Evolutionary conservation across 2,888 invertebrate species (phyloP).

Genomic region (Yponomeuta evonymella): DNA sequence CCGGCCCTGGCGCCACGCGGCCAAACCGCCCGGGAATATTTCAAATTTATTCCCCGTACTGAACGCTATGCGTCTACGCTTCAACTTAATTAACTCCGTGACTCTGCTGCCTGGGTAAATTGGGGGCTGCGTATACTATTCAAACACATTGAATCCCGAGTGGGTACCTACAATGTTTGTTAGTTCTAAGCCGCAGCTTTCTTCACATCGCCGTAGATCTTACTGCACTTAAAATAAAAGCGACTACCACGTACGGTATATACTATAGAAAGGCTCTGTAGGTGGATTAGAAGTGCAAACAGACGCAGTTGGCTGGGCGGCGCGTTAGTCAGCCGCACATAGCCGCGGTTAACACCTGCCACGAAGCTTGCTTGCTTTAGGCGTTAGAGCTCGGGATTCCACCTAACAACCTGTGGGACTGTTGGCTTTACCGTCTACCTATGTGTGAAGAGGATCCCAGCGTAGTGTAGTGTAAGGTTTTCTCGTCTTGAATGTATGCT

Average conservation of each 20-base stretch:
- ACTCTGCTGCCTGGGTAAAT: not conserved
- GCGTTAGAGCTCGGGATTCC: constrained; percentile 19
- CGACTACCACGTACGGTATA: constrained; percentile 19
- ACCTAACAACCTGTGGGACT: constrained; percentile 11
- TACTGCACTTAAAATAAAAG: not conserved
- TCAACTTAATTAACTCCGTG: constrained; percentile 62
- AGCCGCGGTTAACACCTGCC: constrained; percentile 64
- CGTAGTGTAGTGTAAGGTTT: not conserved
- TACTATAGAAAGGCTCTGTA: constrained; percentile 7
- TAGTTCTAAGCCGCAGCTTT: not conserved
- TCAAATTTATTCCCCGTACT: constrained; percentile 63
- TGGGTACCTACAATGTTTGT: not conserved
- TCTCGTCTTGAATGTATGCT: not conserved
- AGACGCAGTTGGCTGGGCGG: constrained; percentile 68
- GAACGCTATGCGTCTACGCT: constrained; percentile 39
- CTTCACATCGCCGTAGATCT: not conserved
- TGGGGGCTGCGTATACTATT: constrained; percentile 27
- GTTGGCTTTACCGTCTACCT: constrained; percentile 3
- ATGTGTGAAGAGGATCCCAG: constrained; percentile 9
- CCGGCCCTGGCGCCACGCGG: constrained; percentile 62
- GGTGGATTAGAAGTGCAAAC: constrained; percentile 53
- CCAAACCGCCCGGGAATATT: constrained; percentile 68
- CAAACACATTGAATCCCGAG: constrained; percentile 24
- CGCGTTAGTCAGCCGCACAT: constrained; percentile 54
- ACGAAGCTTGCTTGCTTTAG: constrained; percentile 55